Conservation (phyloP, 2,113 vertebrate species). For the Cyrtonyx montezumae region DNA sequence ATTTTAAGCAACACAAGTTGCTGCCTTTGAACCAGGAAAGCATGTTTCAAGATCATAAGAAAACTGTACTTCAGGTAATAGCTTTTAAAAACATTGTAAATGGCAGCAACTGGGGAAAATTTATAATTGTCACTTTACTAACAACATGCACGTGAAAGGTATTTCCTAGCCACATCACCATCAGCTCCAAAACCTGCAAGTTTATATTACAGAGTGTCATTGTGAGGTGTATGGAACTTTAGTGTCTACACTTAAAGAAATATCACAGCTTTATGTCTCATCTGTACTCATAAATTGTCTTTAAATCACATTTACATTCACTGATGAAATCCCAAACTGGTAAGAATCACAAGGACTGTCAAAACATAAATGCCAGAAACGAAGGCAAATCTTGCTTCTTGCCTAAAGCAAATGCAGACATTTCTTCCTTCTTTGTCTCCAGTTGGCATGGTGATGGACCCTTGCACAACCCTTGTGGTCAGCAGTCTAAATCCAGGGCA, state of each 20-base stretch:
- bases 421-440: neutral
- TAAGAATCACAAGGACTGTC: neutral
- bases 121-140: neutral
- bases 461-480: neutral
- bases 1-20: neutral
- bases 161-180: neutral
- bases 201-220: neutral
- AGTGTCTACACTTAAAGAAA: neutral
- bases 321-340: neutral
- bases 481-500: neutral
- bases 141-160: neutral
- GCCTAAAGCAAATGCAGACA: neutral
- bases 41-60: neutral
- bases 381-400: neutral
- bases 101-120: neutral
- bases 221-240: neutral
- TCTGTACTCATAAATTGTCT: neutral
- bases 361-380: neutral
- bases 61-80: neutral
- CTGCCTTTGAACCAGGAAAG: constrained; percentile 36
- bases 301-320: neutral
- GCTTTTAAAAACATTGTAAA: neutral
- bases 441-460: neutral
- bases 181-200: neutral
- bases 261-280: neutral